Conservation (phyloP, 1,140 invertebrate genomes). For the Lasioglossum albipes region DNA sequence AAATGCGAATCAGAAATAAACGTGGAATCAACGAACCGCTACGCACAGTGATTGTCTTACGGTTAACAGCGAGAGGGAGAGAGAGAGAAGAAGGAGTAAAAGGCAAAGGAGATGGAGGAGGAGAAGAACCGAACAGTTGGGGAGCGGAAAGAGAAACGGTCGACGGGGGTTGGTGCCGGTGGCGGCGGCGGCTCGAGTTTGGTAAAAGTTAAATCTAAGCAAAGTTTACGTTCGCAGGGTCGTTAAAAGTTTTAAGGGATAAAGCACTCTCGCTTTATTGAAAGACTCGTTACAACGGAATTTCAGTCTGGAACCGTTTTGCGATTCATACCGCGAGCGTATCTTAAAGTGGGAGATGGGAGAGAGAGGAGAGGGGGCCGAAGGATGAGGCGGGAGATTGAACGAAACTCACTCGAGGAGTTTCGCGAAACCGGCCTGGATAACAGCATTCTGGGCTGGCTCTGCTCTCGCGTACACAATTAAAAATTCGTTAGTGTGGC, state of each 20-base stretch:
- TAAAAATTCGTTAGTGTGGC: not conserved
- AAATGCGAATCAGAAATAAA: constrained; percentile 45
- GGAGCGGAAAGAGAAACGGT: not conserved
- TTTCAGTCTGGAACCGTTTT: constrained; percentile 45
- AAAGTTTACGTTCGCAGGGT: constrained; percentile 49
- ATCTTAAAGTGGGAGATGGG: constrained; percentile 5
- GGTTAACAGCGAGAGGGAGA: too few relatives aligned
- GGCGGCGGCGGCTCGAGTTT: constrained; percentile 1
- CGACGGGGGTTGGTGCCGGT: not conserved
- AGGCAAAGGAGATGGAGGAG: too few relatives aligned
- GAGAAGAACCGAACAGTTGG: not conserved
- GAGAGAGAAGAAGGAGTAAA: too few relatives aligned
- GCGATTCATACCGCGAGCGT: constrained; percentile 39
- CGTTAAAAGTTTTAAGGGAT: constrained; percentile 52
- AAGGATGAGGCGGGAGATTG: not conserved
- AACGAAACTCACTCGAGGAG: constrained; percentile 12
- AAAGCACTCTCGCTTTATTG: constrained; percentile 46
- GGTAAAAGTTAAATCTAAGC: constrained; percentile 53
- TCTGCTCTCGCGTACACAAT: not conserved
- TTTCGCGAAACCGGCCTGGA: constrained; percentile 3
- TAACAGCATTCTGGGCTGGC: not conserved
- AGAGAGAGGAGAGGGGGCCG: too few relatives aligned
- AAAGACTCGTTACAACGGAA: constrained; percentile 51
- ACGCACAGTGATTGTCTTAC: constrained; percentile 39
- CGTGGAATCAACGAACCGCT: constrained; percentile 41